Evolutionary conservation across 2,797 vertebrate genomes (phyloP).

Genomic region (Tokudaia muenninki): DNA sequence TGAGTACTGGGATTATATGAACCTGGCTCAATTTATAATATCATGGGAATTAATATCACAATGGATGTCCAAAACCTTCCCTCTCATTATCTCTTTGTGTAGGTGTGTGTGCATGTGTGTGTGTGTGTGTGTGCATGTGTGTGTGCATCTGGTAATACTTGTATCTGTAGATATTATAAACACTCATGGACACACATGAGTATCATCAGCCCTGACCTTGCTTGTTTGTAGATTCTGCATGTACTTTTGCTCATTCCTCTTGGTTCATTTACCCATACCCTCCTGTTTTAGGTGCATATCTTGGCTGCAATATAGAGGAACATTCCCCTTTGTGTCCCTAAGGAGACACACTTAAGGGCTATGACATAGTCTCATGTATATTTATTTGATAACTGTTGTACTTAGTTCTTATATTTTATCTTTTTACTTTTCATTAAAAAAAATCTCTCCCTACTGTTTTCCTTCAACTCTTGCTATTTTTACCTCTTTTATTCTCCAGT

Average conservation of each 20-base stretch:
- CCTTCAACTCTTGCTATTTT: conserved; percentile 55
- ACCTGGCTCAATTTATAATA: background rate
- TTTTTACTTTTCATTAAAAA: conserved; percentile 25
- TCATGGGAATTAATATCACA: background rate
- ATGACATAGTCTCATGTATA: background rate
- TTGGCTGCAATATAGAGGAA: background rate
- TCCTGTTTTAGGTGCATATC: conserved; percentile 35
- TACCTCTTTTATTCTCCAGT: conserved; percentile 65
- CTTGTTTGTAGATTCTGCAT: background rate
- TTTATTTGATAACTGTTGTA: conserved; percentile 39
- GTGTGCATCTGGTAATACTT: background rate
- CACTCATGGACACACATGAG: background rate
- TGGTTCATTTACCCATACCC: background rate
- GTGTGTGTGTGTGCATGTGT: background rate
- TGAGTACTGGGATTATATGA: background rate
- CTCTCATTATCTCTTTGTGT: background rate
- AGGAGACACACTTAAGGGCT: background rate
- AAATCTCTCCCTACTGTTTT: background rate
- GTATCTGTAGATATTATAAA: background rate
- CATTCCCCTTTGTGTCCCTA: background rate
- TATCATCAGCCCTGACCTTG: background rate
- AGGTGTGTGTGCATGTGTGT: background rate
- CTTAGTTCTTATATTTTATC: background rate
- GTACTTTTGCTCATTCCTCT: background rate
- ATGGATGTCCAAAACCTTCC: background rate